A percentile compares a stretch with the other conserved stretches of the same genome.
Conservation (phyloP, 1,140 invertebrate species). For the Drosophila guanche region DNA sequence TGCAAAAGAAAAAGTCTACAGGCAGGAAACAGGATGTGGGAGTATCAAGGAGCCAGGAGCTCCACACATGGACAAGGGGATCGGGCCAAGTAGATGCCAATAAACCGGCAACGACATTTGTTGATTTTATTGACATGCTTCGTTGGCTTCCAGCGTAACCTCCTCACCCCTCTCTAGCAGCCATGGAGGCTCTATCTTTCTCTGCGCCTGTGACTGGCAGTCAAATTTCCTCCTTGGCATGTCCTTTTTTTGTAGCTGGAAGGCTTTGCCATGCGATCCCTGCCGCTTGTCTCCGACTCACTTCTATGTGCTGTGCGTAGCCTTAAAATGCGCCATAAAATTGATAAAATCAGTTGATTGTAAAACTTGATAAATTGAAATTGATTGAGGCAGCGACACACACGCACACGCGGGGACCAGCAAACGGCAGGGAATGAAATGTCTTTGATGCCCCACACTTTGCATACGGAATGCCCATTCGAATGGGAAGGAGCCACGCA, state of each 20-base stretch:
- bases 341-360: conserved; percentile 82
- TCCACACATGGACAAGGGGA: neutral
- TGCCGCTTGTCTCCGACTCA: neutral
- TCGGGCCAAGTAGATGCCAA: conserved; percentile 41
- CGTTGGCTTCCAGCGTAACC: conserved; percentile 26
- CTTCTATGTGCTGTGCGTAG: conserved; percentile 29
- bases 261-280: conserved; percentile 5
- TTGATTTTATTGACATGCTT: conserved; percentile 80
- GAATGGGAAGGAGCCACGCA: neutral
- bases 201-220: conserved; percentile 53
- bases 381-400: conserved; percentile 71
- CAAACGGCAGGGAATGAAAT: conserved; percentile 37
- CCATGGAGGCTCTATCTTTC: neutral
- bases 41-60: neutral
- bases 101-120: conserved; percentile 69
- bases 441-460: conserved; percentile 56
- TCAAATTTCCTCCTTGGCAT: conserved; percentile 65
- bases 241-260: conserved; percentile 46
- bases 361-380: conserved; percentile 83
- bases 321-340: conserved; percentile 79
- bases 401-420: conserved; percentile 16
- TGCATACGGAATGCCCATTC: conserved; percentile 34
- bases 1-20: conserved; percentile 23
- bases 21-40: conserved; percentile 2
- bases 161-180: neutral